These are phyloP conservation scores for Monomorium pharaonis DNA, from an alignment of 1,140 invertebrate species.

Conservation along the genomic window DNA sequence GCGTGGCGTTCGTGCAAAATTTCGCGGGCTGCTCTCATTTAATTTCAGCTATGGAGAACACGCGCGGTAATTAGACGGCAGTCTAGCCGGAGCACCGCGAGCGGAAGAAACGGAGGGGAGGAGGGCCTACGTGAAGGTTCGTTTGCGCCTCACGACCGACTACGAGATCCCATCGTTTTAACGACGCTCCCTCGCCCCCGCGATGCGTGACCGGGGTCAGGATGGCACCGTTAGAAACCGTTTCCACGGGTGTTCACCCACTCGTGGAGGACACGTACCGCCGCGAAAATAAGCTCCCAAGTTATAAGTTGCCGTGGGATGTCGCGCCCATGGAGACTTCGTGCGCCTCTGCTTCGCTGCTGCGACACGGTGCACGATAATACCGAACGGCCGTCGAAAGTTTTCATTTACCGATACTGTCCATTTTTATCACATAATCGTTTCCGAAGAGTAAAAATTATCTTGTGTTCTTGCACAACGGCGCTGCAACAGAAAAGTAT, in stretches of 20 bases:
- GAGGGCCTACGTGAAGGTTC: slow-evolving; percentile 59
- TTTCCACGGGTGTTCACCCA: slow-evolving; percentile 65
- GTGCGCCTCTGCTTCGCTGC: neutral
- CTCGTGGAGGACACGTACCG: slow-evolving; percentile 67
- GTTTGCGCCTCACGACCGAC: slow-evolving; percentile 73
- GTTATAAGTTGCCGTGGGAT: slow-evolving; percentile 62
- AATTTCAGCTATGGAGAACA: slow-evolving; percentile 41
- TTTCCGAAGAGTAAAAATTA: neutral
- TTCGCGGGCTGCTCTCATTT: slow-evolving; percentile 32
- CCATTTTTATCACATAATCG: neutral
- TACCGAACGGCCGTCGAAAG: neutral
- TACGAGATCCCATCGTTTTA: slow-evolving; percentile 77
- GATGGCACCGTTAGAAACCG: slow-evolving; percentile 73
- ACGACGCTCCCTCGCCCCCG: slow-evolving; percentile 65
- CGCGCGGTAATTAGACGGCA: slow-evolving; percentile 52
- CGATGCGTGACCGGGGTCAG: slow-evolving; percentile 79
- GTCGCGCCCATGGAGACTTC: neutral
- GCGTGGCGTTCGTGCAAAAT: neutral
- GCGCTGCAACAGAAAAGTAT: neutral
- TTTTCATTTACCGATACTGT: slow-evolving; percentile 23
- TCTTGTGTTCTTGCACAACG: neutral
- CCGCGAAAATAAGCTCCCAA: slow-evolving; percentile 67
- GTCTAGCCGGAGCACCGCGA: neutral
- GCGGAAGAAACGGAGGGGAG: neutral
- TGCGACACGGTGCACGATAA: neutral